Evolutionary conservation across 2,888 invertebrate species (phyloP).

Genomic region (Drosophila falleni): DNA sequence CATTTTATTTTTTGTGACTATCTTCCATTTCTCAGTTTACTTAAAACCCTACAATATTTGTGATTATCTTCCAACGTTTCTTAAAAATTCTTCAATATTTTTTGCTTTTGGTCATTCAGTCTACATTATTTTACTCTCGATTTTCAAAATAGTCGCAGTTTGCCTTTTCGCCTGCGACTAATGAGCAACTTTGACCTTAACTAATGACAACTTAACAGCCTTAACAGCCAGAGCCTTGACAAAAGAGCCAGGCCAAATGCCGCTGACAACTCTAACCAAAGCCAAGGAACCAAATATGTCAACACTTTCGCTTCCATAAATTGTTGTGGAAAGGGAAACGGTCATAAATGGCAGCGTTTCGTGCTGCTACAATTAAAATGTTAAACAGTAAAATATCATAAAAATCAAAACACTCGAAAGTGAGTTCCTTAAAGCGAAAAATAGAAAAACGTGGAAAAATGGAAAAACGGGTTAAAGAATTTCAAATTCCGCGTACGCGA

Average conservation of each 20-base stretch:
- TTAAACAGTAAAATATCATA: conserved; percentile 74
- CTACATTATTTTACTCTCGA: conserved; percentile 23
- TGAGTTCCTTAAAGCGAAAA: conserved; percentile 43
- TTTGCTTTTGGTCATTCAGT: not conserved
- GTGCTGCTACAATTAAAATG: conserved; percentile 77
- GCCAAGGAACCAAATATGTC: conserved; percentile 41
- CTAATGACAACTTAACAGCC: conserved; percentile 66
- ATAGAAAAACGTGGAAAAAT: conserved; percentile 7
- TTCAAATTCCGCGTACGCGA: conserved; percentile 37
- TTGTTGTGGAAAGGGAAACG: not conserved
- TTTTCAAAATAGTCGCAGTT: conserved; percentile 9
- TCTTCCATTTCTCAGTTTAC: too few species aligned
- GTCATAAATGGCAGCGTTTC: conserved; percentile 37
- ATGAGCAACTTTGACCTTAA: conserved; percentile 78
- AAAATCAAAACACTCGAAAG: conserved; percentile 38
- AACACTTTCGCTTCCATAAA: conserved; percentile 60
- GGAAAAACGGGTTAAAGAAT: conserved; percentile 42
- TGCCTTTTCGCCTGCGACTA: conserved; percentile 58
- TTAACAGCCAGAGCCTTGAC: conserved; percentile 28
- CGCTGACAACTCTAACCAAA: conserved; percentile 1
- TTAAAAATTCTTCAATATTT: not conserved
- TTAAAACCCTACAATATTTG: too few species aligned
- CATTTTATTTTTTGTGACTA: too few species aligned
- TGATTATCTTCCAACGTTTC: not conserved
- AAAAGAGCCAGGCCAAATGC: conserved; percentile 12